These are phyloP conservation scores for Dysidea cf. avara DNA, from an alignment of 37 sponge, comb jelly and placozoan species.

Conservation along the genomic window DNA sequence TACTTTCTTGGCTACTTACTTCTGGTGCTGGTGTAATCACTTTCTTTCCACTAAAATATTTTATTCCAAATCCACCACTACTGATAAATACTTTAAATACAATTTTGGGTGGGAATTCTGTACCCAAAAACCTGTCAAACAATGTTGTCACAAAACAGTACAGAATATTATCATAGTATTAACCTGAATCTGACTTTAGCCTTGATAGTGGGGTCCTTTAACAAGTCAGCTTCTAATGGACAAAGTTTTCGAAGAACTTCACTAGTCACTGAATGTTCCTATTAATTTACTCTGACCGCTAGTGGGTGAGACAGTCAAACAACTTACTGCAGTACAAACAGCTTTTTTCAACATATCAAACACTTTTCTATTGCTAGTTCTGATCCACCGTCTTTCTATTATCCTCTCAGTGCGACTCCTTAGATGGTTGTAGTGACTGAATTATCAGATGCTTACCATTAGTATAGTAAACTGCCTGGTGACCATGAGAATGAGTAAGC, in stretches of 20 bases:
- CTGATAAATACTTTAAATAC: conserved; percentile 89
- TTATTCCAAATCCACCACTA: conserved; percentile 43
- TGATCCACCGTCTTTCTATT: conserved; percentile 86
- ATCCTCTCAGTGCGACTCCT: conserved; percentile 28
- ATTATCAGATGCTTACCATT: too few relatives aligned
- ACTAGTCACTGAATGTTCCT: conserved; percentile 86
- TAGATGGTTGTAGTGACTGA: too few relatives aligned
- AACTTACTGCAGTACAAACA: conserved; percentile 83
- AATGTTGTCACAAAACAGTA: too few relatives aligned
- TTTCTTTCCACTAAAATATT: conserved; percentile 89
- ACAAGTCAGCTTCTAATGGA: conserved; percentile 79
- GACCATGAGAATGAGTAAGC: too few relatives aligned
- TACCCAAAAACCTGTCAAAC: conserved; percentile 74
- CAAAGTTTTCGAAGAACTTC: conserved; percentile 83
- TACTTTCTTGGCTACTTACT: too few relatives aligned
- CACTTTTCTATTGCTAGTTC: conserved; percentile 63
- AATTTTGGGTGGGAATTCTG: conserved; percentile 84
- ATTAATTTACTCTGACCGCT: neutral
- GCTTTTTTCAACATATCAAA: conserved; percentile 81
- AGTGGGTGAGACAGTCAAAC: neutral
- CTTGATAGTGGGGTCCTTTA: conserved; percentile 82
- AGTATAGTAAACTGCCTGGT: too few relatives aligned
- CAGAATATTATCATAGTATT: neutral
- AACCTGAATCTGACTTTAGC: conserved; percentile 89
- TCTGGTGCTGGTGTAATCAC: conserved; percentile 78